Evolutionary conservation across 64 coral and sea anemone genomes (phyloP), one percentile per base, ranked within the genome.

Genomic region (Montipora capricornis): DNA sequence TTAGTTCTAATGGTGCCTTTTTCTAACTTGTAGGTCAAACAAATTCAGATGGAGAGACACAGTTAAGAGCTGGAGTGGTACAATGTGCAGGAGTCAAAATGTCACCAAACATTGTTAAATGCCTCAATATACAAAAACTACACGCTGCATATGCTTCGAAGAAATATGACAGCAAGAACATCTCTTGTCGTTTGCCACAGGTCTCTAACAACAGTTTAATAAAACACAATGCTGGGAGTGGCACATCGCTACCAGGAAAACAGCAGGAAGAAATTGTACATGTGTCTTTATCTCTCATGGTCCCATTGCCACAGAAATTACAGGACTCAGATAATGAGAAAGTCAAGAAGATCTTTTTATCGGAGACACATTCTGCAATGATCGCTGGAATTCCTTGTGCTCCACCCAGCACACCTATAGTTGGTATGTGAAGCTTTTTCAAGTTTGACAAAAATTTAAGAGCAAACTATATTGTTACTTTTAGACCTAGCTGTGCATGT

Each of bases 301-400:
- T 62, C 9, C 20, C 88, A 79, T 52, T 80, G 5, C 64, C 47
- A 47, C 46, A 11, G 26, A 92, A 86, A 86, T 78, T 76, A 86
- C 58, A 50, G 71, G 61, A 78, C 73, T 51, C 82, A 70, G 46
- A 70, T 24, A 73, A 86, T 22, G 88, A 90, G 12, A 95, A 86
- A 70, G 48, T 77, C 47, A 98, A 95, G 74, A 98, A 95, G 44
- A 73, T 95, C 15, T 98, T 92, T 82, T 79, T 98, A 44, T 98
- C 96, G 64, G 86, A 91, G 45, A 80, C 91, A 50, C 96, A 98
- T 51, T 98, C 96, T 14, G 87, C 82, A 76, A 88, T 94, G 89
- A 91, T 98, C 11, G 61, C 87, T 90, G 96, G 96, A 73, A 77
- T 82, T 50, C 96, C 96, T 46, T 81, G 83, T 78, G 96, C 90